phyloP scores from a whole-genome alignment of 2,888 invertebrate species.

The Adelphocoris suturalis region DNA sequence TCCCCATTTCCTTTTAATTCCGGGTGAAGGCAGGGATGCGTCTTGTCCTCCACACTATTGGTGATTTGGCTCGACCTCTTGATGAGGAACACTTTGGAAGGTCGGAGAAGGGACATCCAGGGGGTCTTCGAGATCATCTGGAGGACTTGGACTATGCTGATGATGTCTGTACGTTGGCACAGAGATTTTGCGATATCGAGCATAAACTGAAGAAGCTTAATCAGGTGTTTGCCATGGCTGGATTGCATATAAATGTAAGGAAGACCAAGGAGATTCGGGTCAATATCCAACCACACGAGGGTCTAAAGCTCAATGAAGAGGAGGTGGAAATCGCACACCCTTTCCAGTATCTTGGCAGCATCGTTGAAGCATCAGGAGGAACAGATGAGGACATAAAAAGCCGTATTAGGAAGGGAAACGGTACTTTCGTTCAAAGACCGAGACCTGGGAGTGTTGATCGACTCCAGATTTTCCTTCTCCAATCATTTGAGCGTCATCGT shows the following conservation, averaged over 20 bases:
- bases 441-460: no score
- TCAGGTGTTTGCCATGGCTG: background rate
- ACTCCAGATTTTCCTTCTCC: no score
- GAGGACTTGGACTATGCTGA: background rate
- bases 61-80: background rate
- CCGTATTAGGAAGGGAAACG: background rate
- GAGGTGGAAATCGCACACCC: background rate
- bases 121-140: background rate
- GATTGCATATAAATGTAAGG: no score
- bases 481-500: no score
- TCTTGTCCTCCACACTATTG: background rate
- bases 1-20: background rate
- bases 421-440: no score
- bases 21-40: slow-evolving; percentile 13
- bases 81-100: background rate
- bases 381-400: no score
- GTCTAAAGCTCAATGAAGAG: background rate
- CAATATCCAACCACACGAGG: background rate
- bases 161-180: background rate
- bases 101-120: background rate
- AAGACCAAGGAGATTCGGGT: background rate
- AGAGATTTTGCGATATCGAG: no score
- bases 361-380: background rate
- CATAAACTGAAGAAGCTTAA: background rate
- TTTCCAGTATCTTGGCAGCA: slow-evolving; percentile 4